Percentiles rank a stretch among this genome's conserved stretches.
Evolutionary conservation across 1,140 invertebrate species (phyloP).

Genomic region (Globodera ellingtonae): DNA sequence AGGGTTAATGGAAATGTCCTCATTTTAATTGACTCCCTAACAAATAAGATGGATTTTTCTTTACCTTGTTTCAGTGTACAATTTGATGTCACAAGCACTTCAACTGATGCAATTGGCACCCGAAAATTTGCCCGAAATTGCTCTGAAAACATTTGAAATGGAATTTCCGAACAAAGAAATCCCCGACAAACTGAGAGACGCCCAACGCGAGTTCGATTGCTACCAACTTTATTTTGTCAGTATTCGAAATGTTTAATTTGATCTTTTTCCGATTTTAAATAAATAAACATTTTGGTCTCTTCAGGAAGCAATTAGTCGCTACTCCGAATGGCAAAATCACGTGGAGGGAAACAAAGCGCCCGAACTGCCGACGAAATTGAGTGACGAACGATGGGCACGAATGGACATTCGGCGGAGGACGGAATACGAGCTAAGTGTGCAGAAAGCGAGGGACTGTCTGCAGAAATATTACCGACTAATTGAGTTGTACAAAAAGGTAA

Average conservation of each 20-base stretch:
- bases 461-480: slow-evolving; percentile 43
- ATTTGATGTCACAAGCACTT: slow-evolving; percentile 44
- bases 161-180: slow-evolving; percentile 21
- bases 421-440: slow-evolving; percentile 47
- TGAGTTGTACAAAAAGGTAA: slow-evolving; percentile 42
- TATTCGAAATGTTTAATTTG: slow-evolving; percentile 3
- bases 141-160: slow-evolving; percentile 27
- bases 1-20: neutral
- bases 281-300: slow-evolving; percentile 1
- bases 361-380: slow-evolving; percentile 41
- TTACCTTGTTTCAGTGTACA: slow-evolving; percentile 24
- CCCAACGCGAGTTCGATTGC: slow-evolving; percentile 42
- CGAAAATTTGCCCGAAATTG: slow-evolving; percentile 29
- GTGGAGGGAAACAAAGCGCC: slow-evolving; percentile 36
- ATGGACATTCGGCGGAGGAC: slow-evolving; percentile 44
- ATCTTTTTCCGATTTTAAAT: neutral
- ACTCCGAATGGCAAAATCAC: slow-evolving; percentile 37
- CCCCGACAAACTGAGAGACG: slow-evolving; percentile 20
- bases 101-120: slow-evolving; percentile 39
- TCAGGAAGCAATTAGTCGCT: slow-evolving; percentile 44
- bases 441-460: slow-evolving; percentile 44
- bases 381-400: slow-evolving; percentile 48
- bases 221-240: slow-evolving; percentile 49
- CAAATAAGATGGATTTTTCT: too few relatives aligned
- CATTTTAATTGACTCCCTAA: neutral